phyloP scores from a whole-genome alignment of 2,888 invertebrate genomes.

The Drosophila imparisetae region DNA sequence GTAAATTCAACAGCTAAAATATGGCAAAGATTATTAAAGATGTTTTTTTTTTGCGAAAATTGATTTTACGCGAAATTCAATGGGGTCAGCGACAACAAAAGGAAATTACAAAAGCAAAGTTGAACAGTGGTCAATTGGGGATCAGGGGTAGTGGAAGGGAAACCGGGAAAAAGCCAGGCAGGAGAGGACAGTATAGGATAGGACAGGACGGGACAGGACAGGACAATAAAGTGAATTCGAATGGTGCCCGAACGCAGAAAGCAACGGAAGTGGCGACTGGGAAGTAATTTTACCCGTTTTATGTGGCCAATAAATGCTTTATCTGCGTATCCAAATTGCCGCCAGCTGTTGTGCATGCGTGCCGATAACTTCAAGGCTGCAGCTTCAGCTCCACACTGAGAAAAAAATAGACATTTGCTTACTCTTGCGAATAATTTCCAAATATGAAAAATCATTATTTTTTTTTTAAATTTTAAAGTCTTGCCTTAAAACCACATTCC shows the following conservation, averaged over 20 bases:
- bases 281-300: slow-evolving; percentile 74
- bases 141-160: not conserved
- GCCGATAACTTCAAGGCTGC: slow-evolving; percentile 61
- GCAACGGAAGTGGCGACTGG: slow-evolving; percentile 38
- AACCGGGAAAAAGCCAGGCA: not conserved
- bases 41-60: slow-evolving; percentile 42
- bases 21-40: slow-evolving; percentile 13
- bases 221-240: slow-evolving; percentile 25
- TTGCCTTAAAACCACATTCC: too few species aligned
- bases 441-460: not conserved
- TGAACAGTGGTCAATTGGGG: slow-evolving; percentile 30
- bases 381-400: not conserved
- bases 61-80: slow-evolving; percentile 58
- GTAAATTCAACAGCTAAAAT: slow-evolving; percentile 21
- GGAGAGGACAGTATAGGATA: not conserved
- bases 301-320: slow-evolving; percentile 79
- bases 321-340: slow-evolving; percentile 77
- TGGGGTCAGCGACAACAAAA: slow-evolving; percentile 37
- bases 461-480: too few species aligned
- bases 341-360: slow-evolving; percentile 75
- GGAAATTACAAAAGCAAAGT: slow-evolving; percentile 58
- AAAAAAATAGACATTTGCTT: not conserved
- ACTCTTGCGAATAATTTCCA: too few species aligned
- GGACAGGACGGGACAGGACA: not conserved
- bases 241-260: slow-evolving; percentile 2